Base-by-base conservation (phyloP, 1,140 invertebrate genomes). In the Meteorus sp. region DNA sequence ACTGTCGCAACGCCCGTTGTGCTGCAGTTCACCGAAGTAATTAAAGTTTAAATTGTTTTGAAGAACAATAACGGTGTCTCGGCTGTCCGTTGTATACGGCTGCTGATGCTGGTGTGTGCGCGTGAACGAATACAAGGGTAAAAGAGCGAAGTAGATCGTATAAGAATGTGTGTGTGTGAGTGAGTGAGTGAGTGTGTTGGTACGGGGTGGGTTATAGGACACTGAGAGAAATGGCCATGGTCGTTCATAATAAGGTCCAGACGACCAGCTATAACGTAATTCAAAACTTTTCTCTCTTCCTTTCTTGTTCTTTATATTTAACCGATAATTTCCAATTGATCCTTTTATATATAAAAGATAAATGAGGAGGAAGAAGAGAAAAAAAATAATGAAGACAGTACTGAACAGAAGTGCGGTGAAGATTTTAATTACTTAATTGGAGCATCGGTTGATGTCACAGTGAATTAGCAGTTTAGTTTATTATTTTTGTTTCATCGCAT, bases 21-120 rank as follows among this genome's bases (percentile, higher is more conserved):
- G 69, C 69, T 69, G 67, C 66, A 71, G 69, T 69, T 71, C 69
- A 71, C 67, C 66, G 69, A 71, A 69, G 69, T 69, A 71, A 71
- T 71, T 71, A 69, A 71, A 71, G 68, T 71, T 71, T 69, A 71
- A 71, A 71, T 71, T 71, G 69, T 71, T 71, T 71, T 71, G 69
- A 71, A 71, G 69, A 71, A 71, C 69, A 71, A 71, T 71, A 69
- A 71, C 64, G 56, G 60, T 64, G 58, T 47, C 35, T 53, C 23
- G 27, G 37, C 48, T 19, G n/a, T 37, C 17, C 37, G 53, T 43
- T 29, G 43, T 48, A n/a, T n/a, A n/a, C n/a, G n/a, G n/a, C n/a
- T n/a, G n/a, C n/a, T n/a, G n/a, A n/a, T n/a, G n/a, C n/a, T n/a
- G n/a, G n/a, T n/a, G n/a, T 48, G 53, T 56, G 25, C 27, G 15